phyloP scores from a whole-genome alignment of 2,797 vertebrate genomes.

The Myotis myotis region DNA sequence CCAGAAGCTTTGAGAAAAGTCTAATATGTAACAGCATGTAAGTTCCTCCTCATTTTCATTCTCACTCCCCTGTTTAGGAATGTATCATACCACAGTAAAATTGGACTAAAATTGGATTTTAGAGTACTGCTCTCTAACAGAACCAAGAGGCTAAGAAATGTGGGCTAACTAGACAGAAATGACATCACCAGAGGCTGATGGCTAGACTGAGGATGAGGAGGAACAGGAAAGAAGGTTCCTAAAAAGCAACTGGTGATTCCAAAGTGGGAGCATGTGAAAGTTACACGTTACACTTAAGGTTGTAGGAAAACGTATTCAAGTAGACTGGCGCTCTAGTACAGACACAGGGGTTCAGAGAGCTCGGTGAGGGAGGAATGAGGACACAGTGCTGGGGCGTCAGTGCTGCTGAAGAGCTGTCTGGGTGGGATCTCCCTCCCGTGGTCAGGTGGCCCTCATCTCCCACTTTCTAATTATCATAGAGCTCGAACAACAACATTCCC shows the following conservation, averaged over 20 bases:
- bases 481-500: neutral
- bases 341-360: neutral
- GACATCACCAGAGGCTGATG: neutral
- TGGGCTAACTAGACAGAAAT: neutral
- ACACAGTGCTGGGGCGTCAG: rapidly evolving
- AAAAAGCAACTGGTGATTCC: neutral
- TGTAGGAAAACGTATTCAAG: neutral
- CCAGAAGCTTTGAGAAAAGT: neutral
- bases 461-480: neutral
- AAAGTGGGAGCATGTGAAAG: neutral
- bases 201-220: neutral
- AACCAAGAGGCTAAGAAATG: neutral
- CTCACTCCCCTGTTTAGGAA: neutral
- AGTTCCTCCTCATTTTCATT: neutral
- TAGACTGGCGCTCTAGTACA: neutral
- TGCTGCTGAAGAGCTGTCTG: neutral
- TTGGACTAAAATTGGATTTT: neutral
- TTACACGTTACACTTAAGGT: neutral
- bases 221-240: neutral
- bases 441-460: neutral
- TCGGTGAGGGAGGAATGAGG: neutral
- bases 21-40: neutral
- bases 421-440: neutral
- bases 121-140: neutral
- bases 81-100: neutral